Base-by-base conservation (phyloP, 2,888 invertebrate species). In the Lycaena phlaeas region DNA sequence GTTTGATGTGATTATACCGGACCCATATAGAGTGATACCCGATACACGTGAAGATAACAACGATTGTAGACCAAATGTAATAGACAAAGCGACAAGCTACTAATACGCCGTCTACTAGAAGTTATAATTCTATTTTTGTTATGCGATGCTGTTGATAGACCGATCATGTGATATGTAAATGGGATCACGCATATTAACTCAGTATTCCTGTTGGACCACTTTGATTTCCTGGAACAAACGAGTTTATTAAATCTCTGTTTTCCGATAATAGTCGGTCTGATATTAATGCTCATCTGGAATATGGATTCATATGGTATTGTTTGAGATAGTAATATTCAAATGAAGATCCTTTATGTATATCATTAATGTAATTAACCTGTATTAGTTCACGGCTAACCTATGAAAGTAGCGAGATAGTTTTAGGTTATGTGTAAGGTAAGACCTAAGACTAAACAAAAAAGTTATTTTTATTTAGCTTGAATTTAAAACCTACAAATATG, bases 1-100 rank as follows among this genome's bases (percentile, higher is more conserved):
- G 59, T 53, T 68, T 77, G 79, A 82, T 81, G 81, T 76, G 76
- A 79, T 82, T 79, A 81, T 81, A 81, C 72, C 64, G 58, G 62
- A 52, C 65, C 77, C 78, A 68, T 81, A 79, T 77, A 78, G 71
- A 77, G 77, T 79, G 78, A 79, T 79, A 76, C 62, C 54, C 68
- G 70, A 77, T 77, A 76, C 76, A 75, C 70, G 69, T 76, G 74
- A 75, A 76, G 78, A 78, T 82, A 78, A 68, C 62, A 62, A 45
- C 64, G 57, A 60, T 61, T 64, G 65, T 53, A 61, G 51, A 57
- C 61, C 61, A 59, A 57, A 61, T 54, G 65, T 77, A 77, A 73
- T 65, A 75, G 75, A 76, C 75, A 77, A 79, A 78, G 72, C 64
- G 64, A 76, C 72, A 71, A 64, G 58, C 43, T 54, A 54, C 48